A percentile compares a stretch with the other conserved stretches of the same genome.
These are phyloP conservation scores for Talpa occidentalis DNA, from an alignment of 2,113 vertebrate species.

Conservation along the genomic window DNA sequence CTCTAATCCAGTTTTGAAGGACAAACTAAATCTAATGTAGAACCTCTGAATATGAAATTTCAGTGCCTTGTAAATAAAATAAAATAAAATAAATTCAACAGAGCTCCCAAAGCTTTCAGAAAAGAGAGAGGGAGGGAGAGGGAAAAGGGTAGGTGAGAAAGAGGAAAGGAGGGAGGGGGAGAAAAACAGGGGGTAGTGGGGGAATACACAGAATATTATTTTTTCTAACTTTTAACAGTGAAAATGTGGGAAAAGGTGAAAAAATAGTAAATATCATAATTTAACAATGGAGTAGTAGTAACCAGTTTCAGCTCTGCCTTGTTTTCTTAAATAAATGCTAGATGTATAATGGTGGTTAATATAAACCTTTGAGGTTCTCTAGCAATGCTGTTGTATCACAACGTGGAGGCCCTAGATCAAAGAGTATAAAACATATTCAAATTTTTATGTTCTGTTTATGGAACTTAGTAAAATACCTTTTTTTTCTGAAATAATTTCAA, in stretches of 20 bases:
- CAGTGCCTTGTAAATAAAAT: neutral
- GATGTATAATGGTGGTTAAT: neutral
- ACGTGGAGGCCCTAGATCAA: neutral
- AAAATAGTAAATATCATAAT: neutral
- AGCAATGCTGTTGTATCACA: neutral
- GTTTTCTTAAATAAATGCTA: neutral
- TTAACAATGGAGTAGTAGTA: neutral
- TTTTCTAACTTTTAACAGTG: neutral
- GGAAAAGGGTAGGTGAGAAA: neutral
- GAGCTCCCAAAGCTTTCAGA: neutral
- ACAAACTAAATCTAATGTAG: slow-evolving; percentile 55
- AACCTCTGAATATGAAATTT: slow-evolving; percentile 21
- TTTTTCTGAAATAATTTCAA: neutral
- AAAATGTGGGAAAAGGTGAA: neutral
- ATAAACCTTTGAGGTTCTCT: neutral
- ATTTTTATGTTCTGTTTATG: neutral
- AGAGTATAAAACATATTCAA: neutral
- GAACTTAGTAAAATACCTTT: neutral
- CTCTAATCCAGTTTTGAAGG: slow-evolving; percentile 62
- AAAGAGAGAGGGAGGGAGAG: neutral
- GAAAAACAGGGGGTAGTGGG: neutral
- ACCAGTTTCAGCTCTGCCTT: neutral
- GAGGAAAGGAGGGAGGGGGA: neutral
- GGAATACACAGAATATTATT: neutral
- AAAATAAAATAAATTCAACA: neutral